A percentile compares a stretch with the other conserved stretches of the same genome.
Conservation (phyloP, 1,140 invertebrate genomes). For the Probaryconus sp. region DNA sequence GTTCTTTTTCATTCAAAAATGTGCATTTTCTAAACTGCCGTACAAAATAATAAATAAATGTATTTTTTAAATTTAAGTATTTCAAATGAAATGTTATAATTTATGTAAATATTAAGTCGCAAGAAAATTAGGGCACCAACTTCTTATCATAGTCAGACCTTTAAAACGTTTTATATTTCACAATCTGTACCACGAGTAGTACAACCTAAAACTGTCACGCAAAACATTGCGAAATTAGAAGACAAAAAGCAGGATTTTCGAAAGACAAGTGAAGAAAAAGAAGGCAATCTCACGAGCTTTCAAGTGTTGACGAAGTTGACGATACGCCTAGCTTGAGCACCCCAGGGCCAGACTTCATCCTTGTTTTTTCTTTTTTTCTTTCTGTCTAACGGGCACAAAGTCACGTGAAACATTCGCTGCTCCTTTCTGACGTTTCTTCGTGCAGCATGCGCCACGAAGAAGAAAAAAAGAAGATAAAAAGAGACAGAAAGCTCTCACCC, state of each 20-base stretch:
- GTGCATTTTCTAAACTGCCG: no score
- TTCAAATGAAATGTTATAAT: no score
- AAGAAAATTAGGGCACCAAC: no score
- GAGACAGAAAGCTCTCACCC: conserved; percentile 25
- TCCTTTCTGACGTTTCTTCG: conserved; percentile 5
- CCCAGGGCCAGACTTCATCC: conserved; percentile 31
- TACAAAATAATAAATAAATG: no score
- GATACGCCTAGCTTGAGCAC: conserved; percentile 10
- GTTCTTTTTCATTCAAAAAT: no score
- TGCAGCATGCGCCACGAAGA: neutral
- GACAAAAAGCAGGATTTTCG: conserved; percentile 26
- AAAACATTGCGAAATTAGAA: conserved; percentile 23
- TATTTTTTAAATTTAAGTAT: no score
- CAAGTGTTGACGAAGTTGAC: conserved; percentile 44
- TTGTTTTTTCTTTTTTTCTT: conserved; percentile 4
- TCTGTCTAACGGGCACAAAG: conserved; percentile 14
- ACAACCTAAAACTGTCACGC: conserved; percentile 31
- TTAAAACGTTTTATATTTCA: no score
- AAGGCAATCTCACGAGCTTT: conserved; percentile 35
- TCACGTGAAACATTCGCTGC: conserved; percentile 9
- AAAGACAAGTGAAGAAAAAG: conserved; percentile 3
- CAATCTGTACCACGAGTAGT: no score
- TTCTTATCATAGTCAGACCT: no score
- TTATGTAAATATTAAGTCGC: no score
- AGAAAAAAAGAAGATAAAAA: conserved; percentile 4